Evolutionary conservation across 2,888 invertebrate species (phyloP).

Genomic region (Boloria euphrosyne): DNA sequence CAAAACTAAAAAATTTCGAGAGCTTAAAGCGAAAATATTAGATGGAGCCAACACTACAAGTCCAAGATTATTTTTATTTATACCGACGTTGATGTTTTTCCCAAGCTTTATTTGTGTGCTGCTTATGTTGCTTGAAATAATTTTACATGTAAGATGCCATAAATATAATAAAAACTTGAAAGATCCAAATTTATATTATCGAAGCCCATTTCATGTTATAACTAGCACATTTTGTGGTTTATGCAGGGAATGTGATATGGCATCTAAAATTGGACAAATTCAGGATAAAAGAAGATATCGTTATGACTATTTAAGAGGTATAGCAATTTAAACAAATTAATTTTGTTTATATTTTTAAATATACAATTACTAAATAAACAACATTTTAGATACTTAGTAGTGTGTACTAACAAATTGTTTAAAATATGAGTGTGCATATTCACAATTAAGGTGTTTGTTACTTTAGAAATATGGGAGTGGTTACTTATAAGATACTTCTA

Average conservation of each 20-base stretch:
- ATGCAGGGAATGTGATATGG: constrained; percentile 84
- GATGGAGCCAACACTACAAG: constrained; percentile 68
- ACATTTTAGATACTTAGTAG: too few species aligned
- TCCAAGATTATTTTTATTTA: constrained; percentile 80
- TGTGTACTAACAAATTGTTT: too few species aligned
- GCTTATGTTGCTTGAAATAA: constrained; percentile 81
- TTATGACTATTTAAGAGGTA: constrained; percentile 67
- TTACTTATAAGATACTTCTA: too few species aligned
- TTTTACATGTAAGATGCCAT: constrained; percentile 86
- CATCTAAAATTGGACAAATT: constrained; percentile 84
- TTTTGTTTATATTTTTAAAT: neutral
- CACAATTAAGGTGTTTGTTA: too few species aligned
- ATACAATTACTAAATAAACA: neutral
- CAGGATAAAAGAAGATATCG: constrained; percentile 82
- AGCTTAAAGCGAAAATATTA: constrained; percentile 63
- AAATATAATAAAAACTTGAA: constrained; percentile 84
- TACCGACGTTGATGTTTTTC: constrained; percentile 83
- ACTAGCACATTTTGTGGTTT: constrained; percentile 86
- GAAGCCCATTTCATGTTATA: constrained; percentile 86
- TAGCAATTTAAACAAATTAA: constrained; percentile 48
- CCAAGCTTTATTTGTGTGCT: constrained; percentile 77
- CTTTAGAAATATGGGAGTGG: too few species aligned
- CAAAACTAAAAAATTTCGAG: constrained; percentile 63
- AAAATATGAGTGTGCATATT: too few species aligned
- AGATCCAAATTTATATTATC: constrained; percentile 83